Percentiles rank a stretch among this genome's conserved stretches.
Evolutionary conservation across 2,797 vertebrate genomes (phyloP).

Genomic region (Pelobates cultripes): DNA sequence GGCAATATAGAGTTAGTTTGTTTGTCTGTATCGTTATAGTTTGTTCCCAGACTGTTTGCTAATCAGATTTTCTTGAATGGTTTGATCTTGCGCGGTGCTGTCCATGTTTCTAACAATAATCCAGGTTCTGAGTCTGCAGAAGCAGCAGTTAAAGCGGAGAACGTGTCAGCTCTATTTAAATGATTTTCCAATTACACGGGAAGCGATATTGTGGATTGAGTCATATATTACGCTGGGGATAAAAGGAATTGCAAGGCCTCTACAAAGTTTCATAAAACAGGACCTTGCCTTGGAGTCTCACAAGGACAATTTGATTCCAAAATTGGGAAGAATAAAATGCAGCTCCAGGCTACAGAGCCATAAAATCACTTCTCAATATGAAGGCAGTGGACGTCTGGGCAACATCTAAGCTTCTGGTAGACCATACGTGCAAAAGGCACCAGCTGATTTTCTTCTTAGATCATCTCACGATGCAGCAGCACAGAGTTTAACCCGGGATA

Average conservation of each 20-base stretch:
- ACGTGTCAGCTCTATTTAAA: constrained; percentile 29
- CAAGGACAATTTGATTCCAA: constrained; percentile 48
- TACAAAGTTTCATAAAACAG: constrained; percentile 43
- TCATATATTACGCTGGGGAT: constrained; percentile 36
- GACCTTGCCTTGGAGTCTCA: constrained; percentile 39
- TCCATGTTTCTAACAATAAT: too few relatives aligned
- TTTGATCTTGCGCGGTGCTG: too few relatives aligned
- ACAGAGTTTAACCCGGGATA: constrained; percentile 47
- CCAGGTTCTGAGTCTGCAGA: background rate
- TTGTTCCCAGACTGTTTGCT: too few relatives aligned
- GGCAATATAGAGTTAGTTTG: too few relatives aligned
- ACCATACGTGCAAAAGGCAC: constrained; percentile 6
- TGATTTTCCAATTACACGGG: constrained; percentile 41
- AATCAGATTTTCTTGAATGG: too few relatives aligned
- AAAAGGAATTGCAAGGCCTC: constrained; percentile 32
- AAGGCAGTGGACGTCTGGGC: constrained; percentile 14
- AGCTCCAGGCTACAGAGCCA: constrained; percentile 27
- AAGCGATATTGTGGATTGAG: constrained; percentile 35
- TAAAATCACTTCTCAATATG: constrained; percentile 45
- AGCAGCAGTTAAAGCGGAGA: background rate
- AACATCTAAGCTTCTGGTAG: constrained; percentile 8
- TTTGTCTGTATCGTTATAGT: too few relatives aligned
- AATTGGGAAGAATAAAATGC: constrained; percentile 23
- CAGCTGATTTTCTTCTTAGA: constrained; percentile 39
- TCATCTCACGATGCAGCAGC: constrained; percentile 26